A percentile compares a stretch with the other conserved stretches of the same genome.
Conservation (phyloP, 2,888 invertebrate genomes). For the Idaea aversata region DNA sequence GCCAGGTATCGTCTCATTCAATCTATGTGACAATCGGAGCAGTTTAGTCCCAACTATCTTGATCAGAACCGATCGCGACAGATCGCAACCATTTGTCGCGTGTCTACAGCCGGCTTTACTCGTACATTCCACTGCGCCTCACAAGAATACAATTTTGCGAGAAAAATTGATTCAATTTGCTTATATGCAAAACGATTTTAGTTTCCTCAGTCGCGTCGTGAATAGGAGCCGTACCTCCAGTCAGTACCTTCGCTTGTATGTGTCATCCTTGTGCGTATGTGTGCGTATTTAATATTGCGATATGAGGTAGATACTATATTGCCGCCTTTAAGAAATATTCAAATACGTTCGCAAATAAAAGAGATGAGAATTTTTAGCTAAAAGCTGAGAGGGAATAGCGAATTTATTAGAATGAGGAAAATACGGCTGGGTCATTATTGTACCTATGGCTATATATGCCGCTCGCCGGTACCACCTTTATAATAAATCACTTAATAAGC, state of each 20-base stretch:
- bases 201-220: conserved; percentile 26
- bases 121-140: conserved; percentile 22
- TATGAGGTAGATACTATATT: conserved; percentile 13
- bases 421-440: not conserved
- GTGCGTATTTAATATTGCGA: conserved; percentile 25
- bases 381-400: not conserved
- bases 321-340: conserved; percentile 11
- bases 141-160: conserved; percentile 55
- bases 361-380: conserved; percentile 3
- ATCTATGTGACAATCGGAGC: conserved; percentile 7
- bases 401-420: conserved; percentile 3
- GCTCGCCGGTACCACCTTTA: not conserved
- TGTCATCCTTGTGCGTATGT: conserved; percentile 6
- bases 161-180: conserved; percentile 71
- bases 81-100: conserved; percentile 44
- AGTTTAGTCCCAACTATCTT: conserved; percentile 17
- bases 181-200: conserved; percentile 60
- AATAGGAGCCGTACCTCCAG: conserved; percentile 27
- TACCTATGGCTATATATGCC: not conserved
- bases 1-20: not conserved
- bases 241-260: conserved; percentile 18
- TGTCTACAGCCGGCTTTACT: conserved; percentile 34
- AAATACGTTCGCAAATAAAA: conserved; percentile 6
- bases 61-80: conserved; percentile 34
- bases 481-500: not conserved